Percentiles rank a stretch among this genome's conserved stretches.
These are phyloP conservation scores for Sus cebifrons DNA, from an alignment of 2,797 vertebrate genomes.

Conservation along the genomic window DNA sequence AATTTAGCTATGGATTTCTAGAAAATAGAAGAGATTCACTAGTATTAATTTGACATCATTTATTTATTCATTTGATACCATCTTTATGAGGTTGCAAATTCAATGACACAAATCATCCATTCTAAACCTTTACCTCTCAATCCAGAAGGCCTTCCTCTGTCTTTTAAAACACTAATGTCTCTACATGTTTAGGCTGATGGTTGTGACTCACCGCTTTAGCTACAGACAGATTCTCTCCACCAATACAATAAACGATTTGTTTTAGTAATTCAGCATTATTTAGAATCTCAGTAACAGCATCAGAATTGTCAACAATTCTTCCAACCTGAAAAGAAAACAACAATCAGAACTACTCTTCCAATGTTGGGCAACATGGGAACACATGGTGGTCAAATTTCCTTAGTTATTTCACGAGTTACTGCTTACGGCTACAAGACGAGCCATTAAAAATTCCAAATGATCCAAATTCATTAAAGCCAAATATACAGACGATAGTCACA, in stretches of 20 bases:
- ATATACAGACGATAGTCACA: not conserved
- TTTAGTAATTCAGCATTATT: constrained; percentile 92
- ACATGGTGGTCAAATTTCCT: not conserved
- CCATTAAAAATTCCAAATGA: constrained; percentile 60
- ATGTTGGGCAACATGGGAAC: not conserved
- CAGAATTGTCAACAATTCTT: constrained; percentile 93
- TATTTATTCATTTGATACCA: constrained; percentile 19
- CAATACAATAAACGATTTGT: constrained; percentile 94
- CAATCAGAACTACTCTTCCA: constrained; percentile 44
- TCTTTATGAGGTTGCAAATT: not conserved
- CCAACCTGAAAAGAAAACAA: constrained; percentile 91
- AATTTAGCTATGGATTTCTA: not conserved
- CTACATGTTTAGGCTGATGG: not conserved
- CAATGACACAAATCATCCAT: not conserved
- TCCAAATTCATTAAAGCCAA: constrained; percentile 61
- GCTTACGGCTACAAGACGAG: not conserved
- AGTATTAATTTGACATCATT: constrained; percentile 24
- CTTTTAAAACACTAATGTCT: not conserved
- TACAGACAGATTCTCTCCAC: constrained; percentile 94
- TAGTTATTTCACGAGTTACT: constrained; percentile 46
- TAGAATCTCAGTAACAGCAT: constrained; percentile 93
- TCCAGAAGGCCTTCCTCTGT: not conserved
- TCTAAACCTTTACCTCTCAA: constrained; percentile 12
- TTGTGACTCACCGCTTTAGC: constrained; percentile 93
- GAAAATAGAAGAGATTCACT: constrained; percentile 2